These are phyloP conservation scores for Vesta saturnalis DNA, from an alignment of 2,888 invertebrate genomes.

Conservation along the genomic window DNA sequence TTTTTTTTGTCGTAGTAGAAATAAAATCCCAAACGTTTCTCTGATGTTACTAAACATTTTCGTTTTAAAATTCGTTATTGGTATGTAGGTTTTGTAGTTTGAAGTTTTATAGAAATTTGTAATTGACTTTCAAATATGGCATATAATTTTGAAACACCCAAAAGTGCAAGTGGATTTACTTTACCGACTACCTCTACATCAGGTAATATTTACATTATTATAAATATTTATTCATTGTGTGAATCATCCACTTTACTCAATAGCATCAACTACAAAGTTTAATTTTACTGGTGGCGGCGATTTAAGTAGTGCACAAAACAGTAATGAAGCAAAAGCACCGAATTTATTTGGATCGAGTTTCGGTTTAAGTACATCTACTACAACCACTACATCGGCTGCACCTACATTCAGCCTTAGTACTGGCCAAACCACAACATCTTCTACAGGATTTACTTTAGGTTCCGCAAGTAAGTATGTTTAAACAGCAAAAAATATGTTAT, in stretches of 20 bases:
- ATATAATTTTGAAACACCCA: too few relatives aligned
- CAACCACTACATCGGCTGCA: slow-evolving; percentile 40
- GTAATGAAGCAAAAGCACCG: background rate
- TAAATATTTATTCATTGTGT: too few relatives aligned
- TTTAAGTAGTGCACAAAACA: slow-evolving; percentile 1
- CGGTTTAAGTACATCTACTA: slow-evolving; percentile 21
- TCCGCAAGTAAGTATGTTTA: background rate
- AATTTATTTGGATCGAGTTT: background rate
- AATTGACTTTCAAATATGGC: too few relatives aligned
- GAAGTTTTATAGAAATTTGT: too few relatives aligned
- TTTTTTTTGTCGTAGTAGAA: too few relatives aligned
- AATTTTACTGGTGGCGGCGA: slow-evolving; percentile 20
- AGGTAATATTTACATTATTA: too few relatives aligned
- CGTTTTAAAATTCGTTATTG: too few relatives aligned
- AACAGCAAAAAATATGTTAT: too few relatives aligned
- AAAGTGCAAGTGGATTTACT: slow-evolving; percentile 55
- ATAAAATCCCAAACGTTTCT: too few relatives aligned
- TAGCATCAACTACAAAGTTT: background rate
- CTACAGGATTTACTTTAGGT: slow-evolving; percentile 12
- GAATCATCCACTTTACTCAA: too few relatives aligned
- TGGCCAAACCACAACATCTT: background rate
- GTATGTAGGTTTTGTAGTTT: too few relatives aligned
- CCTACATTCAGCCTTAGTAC: slow-evolving; percentile 30
- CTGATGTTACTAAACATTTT: too few relatives aligned
- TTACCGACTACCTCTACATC: slow-evolving; percentile 56